Evolutionary conservation across 2,797 vertebrate genomes (phyloP).

Genomic region (Orientallactaga sibirica): DNA sequence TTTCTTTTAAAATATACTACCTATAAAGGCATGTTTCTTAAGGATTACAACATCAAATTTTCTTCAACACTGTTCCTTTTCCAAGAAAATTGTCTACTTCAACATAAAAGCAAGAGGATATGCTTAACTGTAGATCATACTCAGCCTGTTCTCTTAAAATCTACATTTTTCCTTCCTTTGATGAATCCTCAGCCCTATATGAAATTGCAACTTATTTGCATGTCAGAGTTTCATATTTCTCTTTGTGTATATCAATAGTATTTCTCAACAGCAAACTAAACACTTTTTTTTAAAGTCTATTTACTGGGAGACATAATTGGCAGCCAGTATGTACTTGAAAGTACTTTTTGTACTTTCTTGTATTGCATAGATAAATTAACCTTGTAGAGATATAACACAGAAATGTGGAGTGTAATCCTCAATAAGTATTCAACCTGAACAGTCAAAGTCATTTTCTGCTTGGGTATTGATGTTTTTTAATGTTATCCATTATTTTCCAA

Average conservation of each 20-base stretch:
- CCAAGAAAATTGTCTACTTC: constrained; percentile 11
- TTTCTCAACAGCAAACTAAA: constrained; percentile 60
- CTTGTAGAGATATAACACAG: constrained; percentile 42
- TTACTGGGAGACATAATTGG: constrained; percentile 49
- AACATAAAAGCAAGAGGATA: neutral
- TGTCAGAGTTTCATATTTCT: neutral
- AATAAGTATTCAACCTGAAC: constrained; percentile 58
- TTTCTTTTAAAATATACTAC: constrained; percentile 6
- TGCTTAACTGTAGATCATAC: neutral
- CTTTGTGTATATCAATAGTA: constrained; percentile 45
- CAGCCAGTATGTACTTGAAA: neutral
- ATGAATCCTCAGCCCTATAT: constrained; percentile 26
- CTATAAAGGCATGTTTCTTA: neutral
- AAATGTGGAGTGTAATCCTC: constrained; percentile 44
- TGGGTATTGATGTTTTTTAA: constrained; percentile 64
- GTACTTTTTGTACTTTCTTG: constrained; percentile 11
- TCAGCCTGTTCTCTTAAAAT: constrained; percentile 55
- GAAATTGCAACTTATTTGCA: constrained; percentile 9
- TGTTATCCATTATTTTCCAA: constrained; percentile 63
- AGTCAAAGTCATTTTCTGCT: constrained; percentile 76
- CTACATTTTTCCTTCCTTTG: neutral
- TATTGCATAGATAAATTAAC: constrained; percentile 60
- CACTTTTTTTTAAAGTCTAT: constrained; percentile 57
- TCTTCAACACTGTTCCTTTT: neutral
- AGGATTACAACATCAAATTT: constrained; percentile 9